A percentile compares a stretch with the other conserved stretches of the same genome.
Conservation (phyloP, 1,140 invertebrate genomes). For the Danaus melanippus region DNA sequence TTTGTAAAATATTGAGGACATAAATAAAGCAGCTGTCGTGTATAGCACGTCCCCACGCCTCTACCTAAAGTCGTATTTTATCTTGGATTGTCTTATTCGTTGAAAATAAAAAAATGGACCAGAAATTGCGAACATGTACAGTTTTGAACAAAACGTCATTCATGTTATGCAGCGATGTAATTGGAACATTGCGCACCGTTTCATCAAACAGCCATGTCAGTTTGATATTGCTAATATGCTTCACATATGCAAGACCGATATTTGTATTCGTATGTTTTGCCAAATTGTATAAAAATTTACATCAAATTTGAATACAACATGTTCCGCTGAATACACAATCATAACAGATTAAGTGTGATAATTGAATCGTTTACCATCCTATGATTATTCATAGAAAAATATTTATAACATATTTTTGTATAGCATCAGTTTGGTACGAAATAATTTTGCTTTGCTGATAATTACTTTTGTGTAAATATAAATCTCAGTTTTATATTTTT, state of each 20-base stretch:
- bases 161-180: slow-evolving; percentile 28
- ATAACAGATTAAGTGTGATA: too few relatives aligned
- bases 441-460: too few relatives aligned
- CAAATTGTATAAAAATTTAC: too few relatives aligned
- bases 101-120: slow-evolving; percentile 47
- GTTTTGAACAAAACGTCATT: slow-evolving; percentile 35
- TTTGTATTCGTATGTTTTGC: too few relatives aligned
- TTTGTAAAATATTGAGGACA: slow-evolving; percentile 67
- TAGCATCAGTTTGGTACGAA: too few relatives aligned
- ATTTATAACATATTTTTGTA: too few relatives aligned
- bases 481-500: too few relatives aligned
- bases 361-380: too few relatives aligned
- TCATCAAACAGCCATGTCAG: slow-evolving; percentile 9
- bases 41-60: slow-evolving; percentile 53
- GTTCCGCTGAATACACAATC: too few relatives aligned
- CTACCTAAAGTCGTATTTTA: slow-evolving; percentile 57
- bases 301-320: too few relatives aligned
- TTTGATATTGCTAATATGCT: slow-evolving; percentile 10
- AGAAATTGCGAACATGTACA: slow-evolving; percentile 44
- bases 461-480: too few relatives aligned
- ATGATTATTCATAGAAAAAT: too few relatives aligned
- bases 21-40: slow-evolving; percentile 63
- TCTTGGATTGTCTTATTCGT: slow-evolving; percentile 52
- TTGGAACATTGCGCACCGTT: slow-evolving; percentile 22
- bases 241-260: background rate